Percentiles rank a stretch among this genome's conserved stretches.
Conservation (phyloP, 1,140 invertebrate species). For the Dendroctonus valens region DNA sequence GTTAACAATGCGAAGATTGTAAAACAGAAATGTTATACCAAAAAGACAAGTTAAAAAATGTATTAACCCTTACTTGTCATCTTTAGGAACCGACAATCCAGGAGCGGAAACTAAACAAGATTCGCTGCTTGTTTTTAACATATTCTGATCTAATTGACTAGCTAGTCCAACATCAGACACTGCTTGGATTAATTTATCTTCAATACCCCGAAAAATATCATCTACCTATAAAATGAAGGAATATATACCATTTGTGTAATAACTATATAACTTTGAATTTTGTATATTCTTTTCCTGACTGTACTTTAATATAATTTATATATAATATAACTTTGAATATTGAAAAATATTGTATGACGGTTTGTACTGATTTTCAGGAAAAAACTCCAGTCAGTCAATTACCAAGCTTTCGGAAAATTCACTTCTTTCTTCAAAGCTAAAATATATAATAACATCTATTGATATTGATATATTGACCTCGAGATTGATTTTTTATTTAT, state of each 20-base stretch:
- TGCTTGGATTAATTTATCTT: slow-evolving; percentile 47
- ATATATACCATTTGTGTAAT: not conserved
- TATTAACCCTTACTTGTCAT: slow-evolving; percentile 46
- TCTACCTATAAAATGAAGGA: slow-evolving; percentile 30
- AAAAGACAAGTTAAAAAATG: not conserved
- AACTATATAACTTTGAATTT: no score
- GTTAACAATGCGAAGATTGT: no score
- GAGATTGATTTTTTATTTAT: no score
- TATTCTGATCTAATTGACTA: slow-evolving; percentile 48
- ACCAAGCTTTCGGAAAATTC: no score
- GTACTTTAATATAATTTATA: no score
- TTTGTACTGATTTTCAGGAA: not conserved
- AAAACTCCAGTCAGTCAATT: no score
- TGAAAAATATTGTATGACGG: not conserved
- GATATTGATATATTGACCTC: no score
- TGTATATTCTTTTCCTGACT: no score
- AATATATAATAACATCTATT: no score
- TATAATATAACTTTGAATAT: no score
- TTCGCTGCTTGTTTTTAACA: slow-evolving; percentile 49
- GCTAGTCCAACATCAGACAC: slow-evolving; percentile 49
- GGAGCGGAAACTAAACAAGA: slow-evolving; percentile 40
- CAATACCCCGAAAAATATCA: slow-evolving; percentile 37
- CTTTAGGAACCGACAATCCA: slow-evolving; percentile 45
- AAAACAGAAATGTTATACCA: no score
- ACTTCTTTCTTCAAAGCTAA: no score